Evolutionary conservation across 2,797 vertebrate species (phyloP), one percentile per base, ranked within the genome.

Genomic region (Zalophus californianus): DNA sequence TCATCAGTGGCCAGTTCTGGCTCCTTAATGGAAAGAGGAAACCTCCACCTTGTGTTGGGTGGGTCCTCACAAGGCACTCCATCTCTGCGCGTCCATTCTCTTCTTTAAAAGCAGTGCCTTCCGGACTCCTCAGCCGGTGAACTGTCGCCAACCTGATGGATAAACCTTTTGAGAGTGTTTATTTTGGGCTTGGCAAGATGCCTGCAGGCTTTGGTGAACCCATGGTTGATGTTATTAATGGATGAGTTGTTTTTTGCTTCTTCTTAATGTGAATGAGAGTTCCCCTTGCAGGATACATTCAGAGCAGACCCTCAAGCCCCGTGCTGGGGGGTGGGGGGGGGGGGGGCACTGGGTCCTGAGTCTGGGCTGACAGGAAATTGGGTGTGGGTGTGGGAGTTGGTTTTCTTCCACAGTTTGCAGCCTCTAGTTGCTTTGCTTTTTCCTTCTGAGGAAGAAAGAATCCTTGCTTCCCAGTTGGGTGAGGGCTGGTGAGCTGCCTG

Each of bases 101-200:
- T 18, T 32, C 92, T 98, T 97, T 97, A 97, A 98, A 97, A 98
- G 90, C 48, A 68, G 85, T 82, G 97, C 97, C 97, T 98, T 98
- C 98, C 56, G 90, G 95, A 98, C 97, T 94, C 96, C 96, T 97
- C 48, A 44, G 98, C 77, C 98, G 32, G 66, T 85, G 97, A 97
- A 85, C 97, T 98, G 95, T 98, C 97, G 14, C 95, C 80, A 98
- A 97, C 97, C 97, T 98, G 98, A 97, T 98, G 98, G 98, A 97
- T 98, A 98, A 98, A 98, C 97, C 94, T 97, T 98, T 94, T 92
- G 94, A 98, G 97, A 97, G 91, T 95, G 82, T 96, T 98, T 96
- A 72, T 93, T 98, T 98, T 97, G 97, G 90, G 97, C 97, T 97
- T 98, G 98, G 98, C 97, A 96, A 96, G 97, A 94, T 75, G 96